These are phyloP conservation scores for Drosophila mauritiana DNA, from an alignment of 1,140 invertebrate genomes.

Conservation along the genomic window DNA sequence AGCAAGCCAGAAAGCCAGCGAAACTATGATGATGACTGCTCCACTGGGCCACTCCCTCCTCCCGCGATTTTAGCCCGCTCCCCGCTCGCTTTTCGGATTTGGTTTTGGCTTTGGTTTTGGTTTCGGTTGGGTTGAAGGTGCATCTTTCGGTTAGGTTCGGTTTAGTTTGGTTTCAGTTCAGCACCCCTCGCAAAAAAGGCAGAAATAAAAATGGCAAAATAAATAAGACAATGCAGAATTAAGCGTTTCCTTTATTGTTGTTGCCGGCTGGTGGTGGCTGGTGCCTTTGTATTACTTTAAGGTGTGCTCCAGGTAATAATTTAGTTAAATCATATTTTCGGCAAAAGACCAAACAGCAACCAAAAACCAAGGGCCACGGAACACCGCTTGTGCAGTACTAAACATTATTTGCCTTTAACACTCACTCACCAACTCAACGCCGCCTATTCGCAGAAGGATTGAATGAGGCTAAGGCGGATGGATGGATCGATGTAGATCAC, in stretches of 20 bases:
- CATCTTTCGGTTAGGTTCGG: conserved; percentile 14
- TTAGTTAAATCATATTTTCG: conserved; percentile 83
- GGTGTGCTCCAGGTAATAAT: conserved; percentile 84
- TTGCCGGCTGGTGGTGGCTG: conserved; percentile 54
- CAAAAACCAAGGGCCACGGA: conserved; percentile 14
- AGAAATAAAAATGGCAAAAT: conserved; percentile 5
- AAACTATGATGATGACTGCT: conserved; percentile 80
- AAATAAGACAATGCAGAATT: conserved; percentile 79
- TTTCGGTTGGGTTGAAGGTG: conserved; percentile 17
- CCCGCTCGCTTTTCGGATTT: conserved; percentile 23
- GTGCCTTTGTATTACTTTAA: conserved; percentile 84
- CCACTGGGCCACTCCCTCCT: conserved; percentile 41
- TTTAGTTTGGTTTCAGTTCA: conserved; percentile 24
- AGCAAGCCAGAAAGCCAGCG: conserved; percentile 52
- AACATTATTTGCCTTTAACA: conserved; percentile 79
- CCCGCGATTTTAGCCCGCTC: conserved; percentile 40
- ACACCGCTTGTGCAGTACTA: conserved; percentile 45
- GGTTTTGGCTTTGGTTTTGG: conserved; percentile 43
- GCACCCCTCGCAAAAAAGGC: conserved; percentile 15
- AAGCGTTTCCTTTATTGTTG: conserved; percentile 83
- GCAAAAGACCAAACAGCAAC: conserved; percentile 50
- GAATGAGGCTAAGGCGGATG: neutral
- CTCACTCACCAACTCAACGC: conserved; percentile 75
- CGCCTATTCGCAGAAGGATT: conserved; percentile 55
- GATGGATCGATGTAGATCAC: neutral